Conservation (phyloP, 2,797 vertebrate genomes). For the Anabacerthia variegaticeps region DNA sequence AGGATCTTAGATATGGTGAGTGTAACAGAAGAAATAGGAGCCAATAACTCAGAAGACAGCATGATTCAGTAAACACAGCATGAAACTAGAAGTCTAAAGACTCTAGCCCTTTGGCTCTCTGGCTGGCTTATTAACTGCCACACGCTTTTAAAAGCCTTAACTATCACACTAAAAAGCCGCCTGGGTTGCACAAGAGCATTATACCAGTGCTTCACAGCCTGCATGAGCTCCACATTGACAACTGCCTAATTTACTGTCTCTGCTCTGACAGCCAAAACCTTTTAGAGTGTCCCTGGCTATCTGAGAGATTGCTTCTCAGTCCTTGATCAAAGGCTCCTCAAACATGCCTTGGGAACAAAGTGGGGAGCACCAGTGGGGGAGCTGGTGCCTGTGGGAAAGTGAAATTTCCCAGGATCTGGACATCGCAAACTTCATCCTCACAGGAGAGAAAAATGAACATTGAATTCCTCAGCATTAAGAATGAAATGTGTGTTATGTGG, state of each 20-base stretch:
- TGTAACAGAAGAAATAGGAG: constrained; percentile 16
- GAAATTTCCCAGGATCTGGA: constrained; percentile 46
- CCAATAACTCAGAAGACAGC: constrained; percentile 13
- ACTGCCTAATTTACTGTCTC: constrained; percentile 33
- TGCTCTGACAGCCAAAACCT: constrained; percentile 25
- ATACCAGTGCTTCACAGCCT: background rate
- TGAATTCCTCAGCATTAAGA: background rate
- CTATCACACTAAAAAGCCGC: constrained; percentile 8
- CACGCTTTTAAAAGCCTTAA: constrained; percentile 24
- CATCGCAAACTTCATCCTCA: constrained; percentile 16
- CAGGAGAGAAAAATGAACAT: background rate
- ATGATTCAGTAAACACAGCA: constrained; percentile 20
- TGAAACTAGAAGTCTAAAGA: background rate
- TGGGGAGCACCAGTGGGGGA: background rate
- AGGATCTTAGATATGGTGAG: background rate
- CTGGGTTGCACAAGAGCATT: background rate
- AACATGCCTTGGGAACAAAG: background rate
- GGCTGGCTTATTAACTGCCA: constrained; percentile 1
- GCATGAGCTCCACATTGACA: background rate
- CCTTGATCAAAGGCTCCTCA: constrained; percentile 36
- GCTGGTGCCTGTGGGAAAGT: constrained; percentile 39
- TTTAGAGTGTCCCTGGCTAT: constrained; percentile 9
- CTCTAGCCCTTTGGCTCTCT: background rate
- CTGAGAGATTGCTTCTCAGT: constrained; percentile 8
- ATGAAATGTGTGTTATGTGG: background rate